These are phyloP conservation scores for Aphaenogaster rudis DNA, from an alignment of 1,140 invertebrate species.

Conservation along the genomic window DNA sequence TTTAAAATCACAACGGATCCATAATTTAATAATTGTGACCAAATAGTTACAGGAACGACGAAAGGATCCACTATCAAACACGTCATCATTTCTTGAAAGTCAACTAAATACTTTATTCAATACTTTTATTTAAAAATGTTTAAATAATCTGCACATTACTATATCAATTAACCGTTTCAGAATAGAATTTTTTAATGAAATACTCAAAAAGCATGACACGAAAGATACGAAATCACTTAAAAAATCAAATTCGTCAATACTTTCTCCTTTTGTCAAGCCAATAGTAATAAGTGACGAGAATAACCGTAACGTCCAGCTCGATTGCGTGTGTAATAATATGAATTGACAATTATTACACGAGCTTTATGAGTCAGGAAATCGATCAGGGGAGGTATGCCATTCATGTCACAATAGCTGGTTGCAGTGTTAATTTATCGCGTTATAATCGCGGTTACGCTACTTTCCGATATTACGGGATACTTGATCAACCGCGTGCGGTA, in stretches of 20 bases:
- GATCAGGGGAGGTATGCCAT: background rate
- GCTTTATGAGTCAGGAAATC: background rate
- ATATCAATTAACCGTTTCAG: too few relatives aligned
- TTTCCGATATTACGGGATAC: slow-evolving; percentile 8
- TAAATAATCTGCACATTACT: too few relatives aligned
- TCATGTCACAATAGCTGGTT: background rate
- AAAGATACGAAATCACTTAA: too few relatives aligned
- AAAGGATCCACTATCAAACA: too few relatives aligned
- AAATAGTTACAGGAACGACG: too few relatives aligned
- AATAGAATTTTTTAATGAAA: too few relatives aligned
- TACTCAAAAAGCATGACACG: too few relatives aligned
- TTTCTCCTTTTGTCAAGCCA: background rate
- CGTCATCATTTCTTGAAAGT: too few relatives aligned
- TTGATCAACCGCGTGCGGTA: slow-evolving; percentile 14
- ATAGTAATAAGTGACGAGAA: background rate
- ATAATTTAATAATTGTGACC: too few relatives aligned
- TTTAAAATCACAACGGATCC: too few relatives aligned
- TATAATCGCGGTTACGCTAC: slow-evolving; percentile 3
- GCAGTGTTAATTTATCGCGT: slow-evolving; percentile 20
- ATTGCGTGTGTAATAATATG: background rate
- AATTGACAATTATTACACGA: slow-evolving; percentile 30
- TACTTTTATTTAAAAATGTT: too few relatives aligned
- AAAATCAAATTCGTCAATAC: background rate
- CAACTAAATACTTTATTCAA: too few relatives aligned
- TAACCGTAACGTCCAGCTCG: background rate